Conservation (phyloP, 2,113 vertebrate species). For the Rattus norvegicus region DNA sequence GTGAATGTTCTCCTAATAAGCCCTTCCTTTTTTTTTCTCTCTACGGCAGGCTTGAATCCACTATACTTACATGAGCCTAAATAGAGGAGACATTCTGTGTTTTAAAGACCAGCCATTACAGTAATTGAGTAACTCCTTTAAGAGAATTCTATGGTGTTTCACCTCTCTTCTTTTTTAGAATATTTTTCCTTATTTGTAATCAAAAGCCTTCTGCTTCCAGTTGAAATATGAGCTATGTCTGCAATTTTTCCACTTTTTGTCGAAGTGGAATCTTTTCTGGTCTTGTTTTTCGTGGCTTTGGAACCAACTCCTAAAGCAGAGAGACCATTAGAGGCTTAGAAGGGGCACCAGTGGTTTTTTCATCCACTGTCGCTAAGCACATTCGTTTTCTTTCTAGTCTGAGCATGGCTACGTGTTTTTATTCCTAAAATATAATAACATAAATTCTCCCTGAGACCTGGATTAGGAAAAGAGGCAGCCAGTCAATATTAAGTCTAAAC, state of each 20-base stretch:
- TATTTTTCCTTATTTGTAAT: constrained; percentile 74
- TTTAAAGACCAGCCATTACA: constrained; percentile 56
- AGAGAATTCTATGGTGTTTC: background rate
- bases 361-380: background rate
- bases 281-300: constrained; percentile 22
- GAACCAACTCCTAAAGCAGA: constrained; percentile 33
- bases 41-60: constrained; percentile 9
- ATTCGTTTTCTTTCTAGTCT: background rate
- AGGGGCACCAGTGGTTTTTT: background rate
- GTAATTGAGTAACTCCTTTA: constrained; percentile 43
- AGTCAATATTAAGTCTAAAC: background rate
- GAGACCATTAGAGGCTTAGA: background rate
- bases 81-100: constrained; percentile 60
- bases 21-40: background rate
- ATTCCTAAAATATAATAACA: background rate
- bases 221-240: constrained; percentile 50
- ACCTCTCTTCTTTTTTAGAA: constrained; percentile 42
- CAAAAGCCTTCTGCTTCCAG: constrained; percentile 47
- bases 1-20: constrained; percentile 42
- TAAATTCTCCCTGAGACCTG: background rate
- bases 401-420: background rate
- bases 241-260: constrained; percentile 45
- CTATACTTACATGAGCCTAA: constrained; percentile 52
- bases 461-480: background rate
- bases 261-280: constrained; percentile 58